Base-by-base conservation (phyloP, 2,888 invertebrate species). In the Alentia gelatinosa region DNA sequence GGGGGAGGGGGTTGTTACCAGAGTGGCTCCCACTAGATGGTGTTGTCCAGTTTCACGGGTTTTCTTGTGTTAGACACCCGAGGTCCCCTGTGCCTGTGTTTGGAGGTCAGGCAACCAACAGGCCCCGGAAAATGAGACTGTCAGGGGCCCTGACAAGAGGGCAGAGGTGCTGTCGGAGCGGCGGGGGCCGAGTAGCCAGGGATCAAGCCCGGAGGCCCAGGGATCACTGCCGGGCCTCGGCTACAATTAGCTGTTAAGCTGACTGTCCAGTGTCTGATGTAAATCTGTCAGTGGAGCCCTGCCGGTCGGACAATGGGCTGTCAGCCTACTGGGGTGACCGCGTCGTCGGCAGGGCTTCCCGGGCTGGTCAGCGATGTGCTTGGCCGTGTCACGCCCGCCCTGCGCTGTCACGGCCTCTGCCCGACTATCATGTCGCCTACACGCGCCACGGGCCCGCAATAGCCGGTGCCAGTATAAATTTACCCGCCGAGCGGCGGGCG, bases 201-300 rank as follows among this genome's bases (percentile, higher is more conserved):
- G 90, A 79, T 90, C 74, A 79, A 56, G 50, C 79, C 37, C 50
- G 42, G 79, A 33, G 56, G 47, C 83, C 35, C 35, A 9, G 79
- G 83, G 90, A 90, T 47, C 90, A 50, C n/a, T 23, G 56, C 63
- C 63, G 19, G 47, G 86, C 86, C 30, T 42, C 23, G 86, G 33
- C 50, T 86, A 86, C 42, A 86, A 86, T 86, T 86, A 86, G 86
- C 86, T 47, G 86, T 86, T 86, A 86, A 86, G 86, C 86, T 86
- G 26, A 86, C 86, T 86, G 86, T 86, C 86, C 86, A 86, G 47
- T 86, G 86, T 42, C 86, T 86, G 86, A 86, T 86, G 86, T 86
- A 86, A 86, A 86, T 86, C 86, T 86, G 42, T 47, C 42, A 47
- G 86, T 5, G 30, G 86, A 50, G 42, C 47, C n/a, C 86, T 26